phyloP scores from a whole-genome alignment of 2,888 invertebrate species.

The Micropterix aruncella region DNA sequence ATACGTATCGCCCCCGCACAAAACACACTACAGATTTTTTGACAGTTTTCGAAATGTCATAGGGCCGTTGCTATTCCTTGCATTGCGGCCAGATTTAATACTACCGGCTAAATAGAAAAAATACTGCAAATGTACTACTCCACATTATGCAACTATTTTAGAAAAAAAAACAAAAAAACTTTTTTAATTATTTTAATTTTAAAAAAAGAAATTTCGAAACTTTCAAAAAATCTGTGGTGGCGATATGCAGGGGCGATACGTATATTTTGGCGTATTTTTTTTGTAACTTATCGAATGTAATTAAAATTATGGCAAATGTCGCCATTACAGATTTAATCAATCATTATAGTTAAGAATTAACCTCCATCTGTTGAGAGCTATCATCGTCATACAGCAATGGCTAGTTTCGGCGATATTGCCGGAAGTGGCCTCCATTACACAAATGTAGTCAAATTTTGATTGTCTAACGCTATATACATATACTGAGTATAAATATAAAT shows the following conservation, averaged over 20 bases:
- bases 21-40: not conserved
- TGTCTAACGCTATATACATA: conserved; percentile 46
- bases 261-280: conserved; percentile 5
- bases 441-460: conserved; percentile 39
- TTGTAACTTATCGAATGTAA: conserved; percentile 8
- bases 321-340: conserved; percentile 23
- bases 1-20: not conserved
- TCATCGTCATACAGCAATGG: conserved; percentile 38
- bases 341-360: conserved; percentile 18
- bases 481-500: too few relatives aligned
- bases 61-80: too few relatives aligned
- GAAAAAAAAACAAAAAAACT: too few relatives aligned
- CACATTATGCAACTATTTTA: too few relatives aligned
- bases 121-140: too few relatives aligned
- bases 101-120: too few relatives aligned
- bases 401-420: conserved; percentile 41
- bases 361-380: conserved; percentile 21
- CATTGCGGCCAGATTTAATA: too few relatives aligned
- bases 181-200: too few relatives aligned
- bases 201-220: too few relatives aligned
- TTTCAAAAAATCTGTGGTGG: not conserved
- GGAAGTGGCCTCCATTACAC: conserved; percentile 37
- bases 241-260: not conserved
- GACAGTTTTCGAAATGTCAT: too few relatives aligned
- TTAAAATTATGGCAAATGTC: conserved; percentile 22